Evolutionary conservation across 2,113 vertebrate species (phyloP), one percentile per base, ranked within the genome.

Genomic region (Hypanus sabinus): DNA sequence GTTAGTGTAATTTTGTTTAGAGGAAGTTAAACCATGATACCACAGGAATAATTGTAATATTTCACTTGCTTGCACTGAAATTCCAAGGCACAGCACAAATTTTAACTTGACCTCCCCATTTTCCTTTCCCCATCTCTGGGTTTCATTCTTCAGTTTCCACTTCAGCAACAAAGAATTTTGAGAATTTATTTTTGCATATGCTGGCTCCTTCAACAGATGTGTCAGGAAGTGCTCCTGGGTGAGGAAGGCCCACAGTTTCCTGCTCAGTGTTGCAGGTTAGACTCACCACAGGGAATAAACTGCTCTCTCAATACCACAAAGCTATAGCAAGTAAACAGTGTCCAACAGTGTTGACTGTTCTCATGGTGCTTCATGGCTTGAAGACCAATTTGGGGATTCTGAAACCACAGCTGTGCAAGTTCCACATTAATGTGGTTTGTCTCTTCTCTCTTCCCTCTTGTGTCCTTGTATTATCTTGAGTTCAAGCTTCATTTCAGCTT

Each of bases 141-240:
- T 20, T 90, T 62, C 57, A n/a, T 90, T 65, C 85, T 90, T 36
- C 22, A 90, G 20, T 90, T 90, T 68, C 60, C 62, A 18, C 12
- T n/a, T 33, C 16, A 2, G 30, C 30, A 12, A 33, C n/a, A 65
- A 88, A n/a, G 60, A n/a, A 30, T n/a, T 62, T 88, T 88, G 85
- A 88, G 30, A 62, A 65, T 65, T 88, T 65, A 33, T n/a, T 88
- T 46, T 62, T 11, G 57, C 24, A 30, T 87, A 60, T 2, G 11
- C 8, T 60, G 14, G 55, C 11, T 60, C 55, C 57, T 90, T 90
- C 16, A n/a, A 18, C 33, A 62, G 33, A 90, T 90, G 76, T 33
- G n/a, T 90, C 85, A 90, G 85, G 85, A 90, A 90, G 65, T 65
- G 62, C 85, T 36, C 62, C 60, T 90, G 85, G 60, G 60, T 7